Base-by-base conservation (phyloP, 2,888 invertebrate genomes). In the Acanthopleura granulata region DNA sequence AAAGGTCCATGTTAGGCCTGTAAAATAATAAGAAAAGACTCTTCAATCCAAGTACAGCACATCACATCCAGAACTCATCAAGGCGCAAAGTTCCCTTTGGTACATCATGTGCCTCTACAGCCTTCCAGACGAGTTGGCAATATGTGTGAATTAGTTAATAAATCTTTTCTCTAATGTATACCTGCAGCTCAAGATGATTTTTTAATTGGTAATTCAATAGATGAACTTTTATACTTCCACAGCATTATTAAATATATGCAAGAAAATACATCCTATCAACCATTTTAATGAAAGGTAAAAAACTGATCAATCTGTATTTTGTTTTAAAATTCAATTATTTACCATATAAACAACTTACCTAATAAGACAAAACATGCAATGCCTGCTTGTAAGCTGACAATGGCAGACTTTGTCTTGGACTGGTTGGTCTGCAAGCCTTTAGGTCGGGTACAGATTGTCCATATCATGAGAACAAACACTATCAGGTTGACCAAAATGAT, bases 371-470 rank as follows among this genome's bases (percentile, higher is more conserved):
- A 89, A 71, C 88, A 86, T 50, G 88, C 87, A 27, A 90, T 79
- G 15, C 88, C 89, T 16, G 89, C 89, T 69, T 87, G 84, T 6
- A 90, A 80, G 74, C 89, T 89, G 4, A 85, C 86, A 76, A 85
- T 80, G 25, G 87, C 84, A 72, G 87, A 80, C 62, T 84, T 82
- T 50, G 83, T 79, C 72, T 86, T 84, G 78, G 92, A 91, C 69
- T 92, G 92, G 79, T 92, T 92, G 74, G 84, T 87, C 0, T 92
- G 91, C 3, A 93, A 91, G 0, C 86, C 86, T 73, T 83, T 81
- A 18, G 86, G 84, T 69, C 87, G 76, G 29, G 84, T 80, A 62
- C 82, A 82, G 72, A 89, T 83, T 72, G 85, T 85, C 75, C 85
- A 77, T 49, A 88, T 80, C 71, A 89, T 86, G 25, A 87, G 78